Conservation (phyloP, 2,797 vertebrate species). For the Philypnodon macrostomus region DNA sequence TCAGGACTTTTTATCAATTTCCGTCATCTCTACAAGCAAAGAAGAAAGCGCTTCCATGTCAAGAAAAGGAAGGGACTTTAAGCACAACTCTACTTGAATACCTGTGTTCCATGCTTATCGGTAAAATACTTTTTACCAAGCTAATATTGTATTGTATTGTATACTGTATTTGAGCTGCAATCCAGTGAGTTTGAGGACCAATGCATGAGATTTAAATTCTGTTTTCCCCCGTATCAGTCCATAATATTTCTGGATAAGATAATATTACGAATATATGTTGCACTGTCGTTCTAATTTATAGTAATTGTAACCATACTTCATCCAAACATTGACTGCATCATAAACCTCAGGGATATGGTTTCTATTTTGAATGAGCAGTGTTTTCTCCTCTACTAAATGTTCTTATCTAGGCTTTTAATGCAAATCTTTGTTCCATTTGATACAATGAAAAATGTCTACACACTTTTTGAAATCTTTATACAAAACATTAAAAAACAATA, state of each 20-base stretch:
- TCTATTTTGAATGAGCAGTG: too few species aligned
- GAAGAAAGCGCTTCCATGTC: slow-evolving; percentile 82
- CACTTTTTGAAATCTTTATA: slow-evolving; percentile 27
- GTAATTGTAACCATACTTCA: too few species aligned
- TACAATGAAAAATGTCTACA: slow-evolving; percentile 18
- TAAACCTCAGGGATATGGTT: slow-evolving; percentile 42
- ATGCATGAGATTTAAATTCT: background rate
- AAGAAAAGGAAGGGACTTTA: slow-evolving; percentile 91
- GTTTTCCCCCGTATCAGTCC: too few species aligned
- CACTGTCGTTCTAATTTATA: too few species aligned
- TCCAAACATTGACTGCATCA: background rate
- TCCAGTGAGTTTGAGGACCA: too few species aligned
- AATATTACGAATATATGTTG: too few species aligned
- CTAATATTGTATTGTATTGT: too few species aligned
- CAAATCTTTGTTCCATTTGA: slow-evolving; percentile 13
- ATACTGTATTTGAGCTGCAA: too few species aligned
- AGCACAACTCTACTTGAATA: slow-evolving; percentile 27
- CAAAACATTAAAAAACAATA: slow-evolving; percentile 27
- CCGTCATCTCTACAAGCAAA: slow-evolving; percentile 91
- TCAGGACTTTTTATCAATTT: slow-evolving; percentile 87
- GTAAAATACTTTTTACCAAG: background rate
- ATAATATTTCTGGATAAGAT: too few species aligned
- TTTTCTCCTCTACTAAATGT: background rate
- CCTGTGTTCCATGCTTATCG: slow-evolving; percentile 46
- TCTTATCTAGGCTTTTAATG: slow-evolving; percentile 15